Percentiles rank a stretch among this genome's conserved stretches.
Conservation (phyloP, 2,113 vertebrate genomes). For the Spea multiplicata region DNA sequence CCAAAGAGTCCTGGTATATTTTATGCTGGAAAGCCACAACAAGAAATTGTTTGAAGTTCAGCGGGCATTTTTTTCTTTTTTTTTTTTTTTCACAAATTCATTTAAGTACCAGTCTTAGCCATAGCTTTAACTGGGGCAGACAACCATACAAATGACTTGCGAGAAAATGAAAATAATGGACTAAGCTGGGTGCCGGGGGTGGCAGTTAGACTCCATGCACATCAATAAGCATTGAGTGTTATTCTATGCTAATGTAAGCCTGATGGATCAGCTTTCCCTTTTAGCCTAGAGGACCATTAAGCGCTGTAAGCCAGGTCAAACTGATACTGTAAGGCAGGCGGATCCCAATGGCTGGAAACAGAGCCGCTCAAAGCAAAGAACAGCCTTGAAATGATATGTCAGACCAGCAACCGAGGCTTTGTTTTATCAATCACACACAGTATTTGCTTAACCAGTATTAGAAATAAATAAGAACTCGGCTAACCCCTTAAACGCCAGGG, state of each 20-base stretch:
- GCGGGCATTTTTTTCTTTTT: slow-evolving; percentile 77
- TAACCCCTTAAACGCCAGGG: too few species aligned
- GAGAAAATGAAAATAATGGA: slow-evolving; percentile 83
- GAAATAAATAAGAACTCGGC: too few species aligned
- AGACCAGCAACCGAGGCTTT: slow-evolving; percentile 58
- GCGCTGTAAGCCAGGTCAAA: slow-evolving; percentile 75
- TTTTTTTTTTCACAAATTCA: slow-evolving; percentile 73
- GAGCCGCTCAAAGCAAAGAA: slow-evolving; percentile 63
- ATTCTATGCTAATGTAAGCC: slow-evolving; percentile 90
- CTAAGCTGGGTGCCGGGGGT: slow-evolving; percentile 71
- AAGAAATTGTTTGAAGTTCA: slow-evolving; percentile 82
- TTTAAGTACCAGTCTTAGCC: slow-evolving; percentile 72
- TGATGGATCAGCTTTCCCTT: slow-evolving; percentile 89
- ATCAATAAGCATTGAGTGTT: slow-evolving; percentile 83
- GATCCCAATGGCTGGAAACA: slow-evolving; percentile 63
- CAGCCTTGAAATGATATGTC: slow-evolving; percentile 59
- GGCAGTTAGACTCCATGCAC: slow-evolving; percentile 71
- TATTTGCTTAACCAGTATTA: slow-evolving; percentile 43
- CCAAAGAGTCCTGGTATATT: slow-evolving; percentile 63
- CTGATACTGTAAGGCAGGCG: slow-evolving; percentile 71
- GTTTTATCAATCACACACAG: slow-evolving; percentile 61
- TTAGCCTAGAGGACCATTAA: slow-evolving; percentile 93
- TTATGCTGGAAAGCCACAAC: slow-evolving; percentile 66
- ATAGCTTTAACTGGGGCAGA: slow-evolving; percentile 75
- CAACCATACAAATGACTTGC: slow-evolving; percentile 79